Evolutionary conservation across 2,113 vertebrate genomes (phyloP).

Genomic region (Lota lota): DNA sequence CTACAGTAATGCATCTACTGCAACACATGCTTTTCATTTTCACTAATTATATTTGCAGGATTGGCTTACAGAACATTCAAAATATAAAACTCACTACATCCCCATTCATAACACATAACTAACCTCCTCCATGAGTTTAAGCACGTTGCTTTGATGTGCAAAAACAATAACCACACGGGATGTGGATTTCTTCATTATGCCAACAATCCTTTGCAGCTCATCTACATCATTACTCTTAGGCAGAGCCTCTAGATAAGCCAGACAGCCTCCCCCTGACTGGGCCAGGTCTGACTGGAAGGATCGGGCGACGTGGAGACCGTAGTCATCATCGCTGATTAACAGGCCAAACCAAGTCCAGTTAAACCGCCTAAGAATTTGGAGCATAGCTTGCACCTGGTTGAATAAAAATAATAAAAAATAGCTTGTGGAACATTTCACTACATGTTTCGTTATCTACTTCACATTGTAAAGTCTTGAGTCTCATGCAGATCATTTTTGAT

Average conservation of each 20-base stretch:
- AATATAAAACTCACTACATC: too few species aligned
- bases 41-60: too few species aligned
- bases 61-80: too few species aligned
- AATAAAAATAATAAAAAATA: constrained; percentile 11
- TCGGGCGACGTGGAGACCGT: constrained; percentile 51
- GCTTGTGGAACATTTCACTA: constrained; percentile 28
- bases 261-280: constrained; percentile 41
- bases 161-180: constrained; percentile 52
- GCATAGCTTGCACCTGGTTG: constrained; percentile 52
- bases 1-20: not conserved
- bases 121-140: constrained; percentile 60
- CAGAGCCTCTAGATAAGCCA: constrained; percentile 58
- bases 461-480: too few species aligned
- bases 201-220: constrained; percentile 55
- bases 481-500: not conserved
- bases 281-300: constrained; percentile 47
- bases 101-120: too few species aligned
- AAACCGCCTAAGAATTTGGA: constrained; percentile 48
- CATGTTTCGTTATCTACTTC: not conserved
- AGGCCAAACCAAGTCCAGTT: constrained; percentile 63
- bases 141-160: constrained; percentile 43
- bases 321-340: constrained; percentile 61
- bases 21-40: not conserved
- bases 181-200: constrained; percentile 48
- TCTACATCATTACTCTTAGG: constrained; percentile 35